phyloP scores from a whole-genome alignment of 2,888 invertebrate genomes.

The Metalampra italica region DNA sequence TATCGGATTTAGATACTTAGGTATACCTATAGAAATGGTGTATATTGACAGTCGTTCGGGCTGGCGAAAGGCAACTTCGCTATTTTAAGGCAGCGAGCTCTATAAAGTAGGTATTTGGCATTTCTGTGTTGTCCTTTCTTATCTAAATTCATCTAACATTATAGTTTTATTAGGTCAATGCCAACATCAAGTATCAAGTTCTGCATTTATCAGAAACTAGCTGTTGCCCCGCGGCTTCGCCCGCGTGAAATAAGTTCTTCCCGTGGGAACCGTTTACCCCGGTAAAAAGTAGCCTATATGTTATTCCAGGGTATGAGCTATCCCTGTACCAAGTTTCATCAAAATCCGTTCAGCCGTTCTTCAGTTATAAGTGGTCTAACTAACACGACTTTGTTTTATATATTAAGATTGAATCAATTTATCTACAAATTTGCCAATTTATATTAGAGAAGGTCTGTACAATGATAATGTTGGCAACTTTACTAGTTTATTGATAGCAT shows the following conservation, averaged over 20 bases:
- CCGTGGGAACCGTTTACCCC: no score
- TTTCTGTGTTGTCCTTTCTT: constrained; percentile 7
- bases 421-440: constrained; percentile 3
- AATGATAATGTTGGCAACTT: background rate
- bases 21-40: background rate
- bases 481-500: constrained; percentile 7
- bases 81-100: constrained; percentile 20
- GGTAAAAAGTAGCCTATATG: no score
- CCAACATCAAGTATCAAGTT: no score
- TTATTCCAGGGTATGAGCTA: no score
- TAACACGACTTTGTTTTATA: no score
- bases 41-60: no score
- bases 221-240: no score
- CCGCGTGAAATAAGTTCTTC: no score
- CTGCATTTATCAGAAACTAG: no score
- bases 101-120: constrained; percentile 1
- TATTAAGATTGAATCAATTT: background rate
- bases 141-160: background rate
- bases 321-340: no score
- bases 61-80: constrained; percentile 9
- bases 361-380: no score
- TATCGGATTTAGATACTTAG: constrained; percentile 13
- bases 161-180: background rate
- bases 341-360: no score
- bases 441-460: background rate